phyloP scores from a whole-genome alignment of 2,113 vertebrate species.

The Corvus hawaiiensis region DNA sequence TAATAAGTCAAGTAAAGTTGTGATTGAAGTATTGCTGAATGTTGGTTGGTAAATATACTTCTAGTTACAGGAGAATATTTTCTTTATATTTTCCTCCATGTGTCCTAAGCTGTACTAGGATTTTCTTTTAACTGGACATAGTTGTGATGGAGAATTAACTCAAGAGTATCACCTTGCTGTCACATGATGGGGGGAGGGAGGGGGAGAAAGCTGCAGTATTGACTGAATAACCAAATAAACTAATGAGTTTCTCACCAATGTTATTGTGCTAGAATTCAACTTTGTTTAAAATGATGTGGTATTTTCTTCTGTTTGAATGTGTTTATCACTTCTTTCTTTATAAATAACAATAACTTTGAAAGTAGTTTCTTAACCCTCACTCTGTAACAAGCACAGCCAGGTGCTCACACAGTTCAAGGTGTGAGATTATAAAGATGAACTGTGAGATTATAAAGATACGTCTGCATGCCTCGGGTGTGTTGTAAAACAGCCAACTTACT shows the following conservation, averaged over 20 bases:
- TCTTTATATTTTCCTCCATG: not conserved
- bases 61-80: not conserved
- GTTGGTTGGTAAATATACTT: not conserved
- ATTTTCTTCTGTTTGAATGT: not conserved
- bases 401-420: not conserved
- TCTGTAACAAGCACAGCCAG: conserved; percentile 14
- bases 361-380: not conserved
- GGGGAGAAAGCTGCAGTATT: not conserved
- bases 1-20: not conserved
- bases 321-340: not conserved
- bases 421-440: conserved; percentile 13
- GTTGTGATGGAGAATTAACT: not conserved
- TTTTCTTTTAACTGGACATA: not conserved
- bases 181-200: not conserved
- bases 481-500: conserved; percentile 62
- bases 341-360: not conserved
- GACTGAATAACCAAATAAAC: not conserved
- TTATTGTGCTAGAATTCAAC: not conserved
- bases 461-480: not conserved
- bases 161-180: not conserved
- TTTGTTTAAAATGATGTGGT: not conserved
- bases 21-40: not conserved
- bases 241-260: not conserved
- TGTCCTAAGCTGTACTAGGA: not conserved
- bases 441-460: conserved; percentile 20